phyloP scores from a whole-genome alignment of 2,888 invertebrate species.

The Doris montereyensis region DNA sequence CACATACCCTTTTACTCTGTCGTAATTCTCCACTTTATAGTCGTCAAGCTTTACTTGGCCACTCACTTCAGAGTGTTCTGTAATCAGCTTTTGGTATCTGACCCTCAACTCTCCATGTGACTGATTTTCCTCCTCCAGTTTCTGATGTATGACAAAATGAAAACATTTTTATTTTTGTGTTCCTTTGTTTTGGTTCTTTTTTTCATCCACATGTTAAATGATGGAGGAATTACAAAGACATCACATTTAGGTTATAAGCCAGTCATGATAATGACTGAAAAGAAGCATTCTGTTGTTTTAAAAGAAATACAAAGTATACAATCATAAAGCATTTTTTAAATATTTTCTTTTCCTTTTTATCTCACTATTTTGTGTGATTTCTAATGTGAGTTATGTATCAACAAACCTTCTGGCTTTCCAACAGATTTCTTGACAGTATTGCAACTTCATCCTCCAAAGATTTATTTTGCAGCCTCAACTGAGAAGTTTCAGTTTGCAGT shows the following conservation, averaged over 20 bases:
- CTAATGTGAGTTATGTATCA: too few relatives aligned
- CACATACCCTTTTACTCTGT: constrained; percentile 66
- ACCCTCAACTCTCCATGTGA: constrained; percentile 63
- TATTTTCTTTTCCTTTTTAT: too few relatives aligned
- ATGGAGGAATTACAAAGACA: neutral
- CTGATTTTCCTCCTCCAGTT: constrained; percentile 62
- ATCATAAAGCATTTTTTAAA: too few relatives aligned
- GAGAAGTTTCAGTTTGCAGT: constrained; percentile 63
- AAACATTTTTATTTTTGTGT: neutral
- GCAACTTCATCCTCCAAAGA: constrained; percentile 58
- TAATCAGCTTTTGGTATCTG: constrained; percentile 63
- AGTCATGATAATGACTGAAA: too few relatives aligned
- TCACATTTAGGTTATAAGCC: too few relatives aligned
- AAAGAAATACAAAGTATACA: too few relatives aligned
- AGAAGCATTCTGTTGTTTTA: too few relatives aligned
- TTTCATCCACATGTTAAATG: too few relatives aligned
- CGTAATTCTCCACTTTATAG: constrained; percentile 71
- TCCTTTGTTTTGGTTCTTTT: too few relatives aligned
- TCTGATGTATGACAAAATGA: constrained; percentile 48
- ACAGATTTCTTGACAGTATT: constrained; percentile 50
- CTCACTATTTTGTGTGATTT: too few relatives aligned
- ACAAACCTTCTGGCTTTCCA: constrained; percentile 63
- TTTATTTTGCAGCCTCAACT: constrained; percentile 57
- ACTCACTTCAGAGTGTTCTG: constrained; percentile 63
- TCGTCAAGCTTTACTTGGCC: constrained; percentile 64